These are phyloP conservation scores for Drosophila picticornis DNA, from an alignment of 2,888 invertebrate genomes.

Conservation along the genomic window DNA sequence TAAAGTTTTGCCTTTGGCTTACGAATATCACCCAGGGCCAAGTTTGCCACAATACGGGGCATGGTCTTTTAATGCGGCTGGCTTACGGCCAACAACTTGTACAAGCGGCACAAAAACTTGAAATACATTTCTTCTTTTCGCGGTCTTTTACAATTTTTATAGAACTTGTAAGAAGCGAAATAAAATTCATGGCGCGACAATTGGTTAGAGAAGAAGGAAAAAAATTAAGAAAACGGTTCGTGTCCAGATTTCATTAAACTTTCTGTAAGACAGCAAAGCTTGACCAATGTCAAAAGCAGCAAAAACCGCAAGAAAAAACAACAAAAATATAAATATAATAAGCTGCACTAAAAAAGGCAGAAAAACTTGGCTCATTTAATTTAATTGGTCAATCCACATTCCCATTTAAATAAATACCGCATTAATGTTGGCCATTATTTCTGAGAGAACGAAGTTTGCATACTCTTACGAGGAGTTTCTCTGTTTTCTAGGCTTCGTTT, in stretches of 20 bases:
- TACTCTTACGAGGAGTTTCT: slow-evolving; percentile 21
- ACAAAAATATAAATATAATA: neutral
- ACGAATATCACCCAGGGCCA: slow-evolving; percentile 47
- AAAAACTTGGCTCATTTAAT: slow-evolving; percentile 79
- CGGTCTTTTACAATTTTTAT: slow-evolving; percentile 33
- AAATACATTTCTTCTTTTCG: slow-evolving; percentile 32
- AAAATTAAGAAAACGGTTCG: slow-evolving; percentile 42
- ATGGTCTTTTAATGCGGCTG: slow-evolving; percentile 52
- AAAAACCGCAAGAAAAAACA: neutral
- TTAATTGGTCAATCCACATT: slow-evolving; percentile 74
- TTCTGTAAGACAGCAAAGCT: slow-evolving; percentile 60
- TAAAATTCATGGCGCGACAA: slow-evolving; percentile 79
- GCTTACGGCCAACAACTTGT: slow-evolving; percentile 74
- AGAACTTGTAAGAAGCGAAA: slow-evolving; percentile 69
- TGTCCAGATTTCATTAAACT: slow-evolving; percentile 81
- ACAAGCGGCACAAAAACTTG: slow-evolving; percentile 55
- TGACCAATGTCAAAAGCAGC: slow-evolving; percentile 54
- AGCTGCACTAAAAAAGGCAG: slow-evolving; percentile 8
- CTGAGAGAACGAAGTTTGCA: slow-evolving; percentile 1
- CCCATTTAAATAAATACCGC: slow-evolving; percentile 76
- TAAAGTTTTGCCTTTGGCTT: slow-evolving; percentile 64
- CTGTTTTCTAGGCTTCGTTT: neutral
- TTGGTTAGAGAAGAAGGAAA: slow-evolving; percentile 33
- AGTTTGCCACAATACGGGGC: slow-evolving; percentile 39
- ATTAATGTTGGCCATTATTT: slow-evolving; percentile 4